Evolutionary conservation across 2,888 invertebrate species (phyloP).

Genomic region (Ormyrus rosae): DNA sequence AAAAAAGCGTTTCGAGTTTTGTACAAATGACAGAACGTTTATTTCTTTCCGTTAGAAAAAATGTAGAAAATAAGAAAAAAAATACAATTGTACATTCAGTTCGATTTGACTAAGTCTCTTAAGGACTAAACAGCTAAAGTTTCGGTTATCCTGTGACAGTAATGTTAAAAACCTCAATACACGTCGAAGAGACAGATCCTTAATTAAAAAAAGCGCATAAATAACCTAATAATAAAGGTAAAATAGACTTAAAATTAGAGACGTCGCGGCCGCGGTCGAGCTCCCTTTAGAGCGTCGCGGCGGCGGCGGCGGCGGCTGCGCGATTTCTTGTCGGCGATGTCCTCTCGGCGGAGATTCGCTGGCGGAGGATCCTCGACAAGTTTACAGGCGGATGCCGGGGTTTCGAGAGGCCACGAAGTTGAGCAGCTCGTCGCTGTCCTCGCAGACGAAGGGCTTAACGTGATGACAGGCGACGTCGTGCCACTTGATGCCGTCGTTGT

Average conservation of each 20-base stretch:
- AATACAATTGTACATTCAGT: conserved; percentile 60
- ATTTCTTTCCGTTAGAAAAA: conserved; percentile 59
- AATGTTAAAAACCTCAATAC: conserved; percentile 14
- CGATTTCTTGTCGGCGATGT: too few species aligned
- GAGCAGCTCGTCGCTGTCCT: conserved; percentile 92
- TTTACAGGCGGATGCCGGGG: conserved; percentile 87
- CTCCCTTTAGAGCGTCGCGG: conserved; percentile 22
- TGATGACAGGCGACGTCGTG: conserved; percentile 94
- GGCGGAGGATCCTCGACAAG: too few species aligned
- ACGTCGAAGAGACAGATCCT: conserved; percentile 5
- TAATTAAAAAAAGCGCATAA: conserved; percentile 49
- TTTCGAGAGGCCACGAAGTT: conserved; percentile 94
- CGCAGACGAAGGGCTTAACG: conserved; percentile 92
- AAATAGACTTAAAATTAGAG: conserved; percentile 3
- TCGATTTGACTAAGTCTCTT: conserved; percentile 60
- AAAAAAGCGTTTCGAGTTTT: conserved; percentile 10
- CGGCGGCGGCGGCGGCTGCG: neutral
- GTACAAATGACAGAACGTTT: conserved; percentile 46
- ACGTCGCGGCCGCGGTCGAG: neutral
- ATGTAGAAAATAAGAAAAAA: conserved; percentile 57
- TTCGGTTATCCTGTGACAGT: neutral
- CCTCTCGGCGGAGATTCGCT: neutral
- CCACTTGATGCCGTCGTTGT: conserved; percentile 94
- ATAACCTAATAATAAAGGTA: conserved; percentile 47
- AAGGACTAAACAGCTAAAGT: conserved; percentile 48